These are phyloP conservation scores for Aptenodytes patagonicus DNA, from an alignment of 2,113 vertebrate genomes.

Conservation along the genomic window DNA sequence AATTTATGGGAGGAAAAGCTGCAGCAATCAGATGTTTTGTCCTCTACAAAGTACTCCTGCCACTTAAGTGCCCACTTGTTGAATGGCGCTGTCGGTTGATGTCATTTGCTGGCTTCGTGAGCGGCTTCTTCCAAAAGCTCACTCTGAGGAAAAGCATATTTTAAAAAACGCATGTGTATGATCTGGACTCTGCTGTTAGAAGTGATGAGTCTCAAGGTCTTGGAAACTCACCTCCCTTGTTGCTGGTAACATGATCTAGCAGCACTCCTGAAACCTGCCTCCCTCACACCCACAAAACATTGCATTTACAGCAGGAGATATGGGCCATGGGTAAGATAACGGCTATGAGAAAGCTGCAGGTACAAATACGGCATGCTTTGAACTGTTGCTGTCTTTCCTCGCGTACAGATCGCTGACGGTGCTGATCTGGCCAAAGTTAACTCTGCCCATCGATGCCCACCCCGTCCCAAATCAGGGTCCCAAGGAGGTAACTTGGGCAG, in stretches of 20 bases:
- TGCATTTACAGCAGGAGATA: background rate
- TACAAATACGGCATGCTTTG: accelerated
- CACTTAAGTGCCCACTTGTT: background rate
- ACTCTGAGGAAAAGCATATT: background rate
- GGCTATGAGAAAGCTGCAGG: background rate
- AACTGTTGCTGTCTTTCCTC: background rate
- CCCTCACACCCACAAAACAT: accelerated
- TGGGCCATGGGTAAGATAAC: accelerated
- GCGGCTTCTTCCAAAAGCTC: background rate
- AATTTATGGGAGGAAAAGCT: background rate
- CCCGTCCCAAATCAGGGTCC: background rate
- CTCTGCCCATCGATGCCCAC: accelerated
- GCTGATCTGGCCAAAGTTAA: background rate
- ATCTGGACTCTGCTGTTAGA: background rate
- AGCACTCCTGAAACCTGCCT: background rate
- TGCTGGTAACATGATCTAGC: background rate
- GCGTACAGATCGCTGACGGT: accelerated
- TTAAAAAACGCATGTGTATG: background rate
- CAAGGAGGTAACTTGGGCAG: background rate
- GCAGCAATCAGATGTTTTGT: background rate
- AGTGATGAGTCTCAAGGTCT: background rate
- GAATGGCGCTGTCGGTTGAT: background rate
- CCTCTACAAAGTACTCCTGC: background rate
- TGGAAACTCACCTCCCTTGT: background rate
- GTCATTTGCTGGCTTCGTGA: background rate